phyloP scores from a whole-genome alignment of 2,797 vertebrate genomes.

The Dallia pectoralis region DNA sequence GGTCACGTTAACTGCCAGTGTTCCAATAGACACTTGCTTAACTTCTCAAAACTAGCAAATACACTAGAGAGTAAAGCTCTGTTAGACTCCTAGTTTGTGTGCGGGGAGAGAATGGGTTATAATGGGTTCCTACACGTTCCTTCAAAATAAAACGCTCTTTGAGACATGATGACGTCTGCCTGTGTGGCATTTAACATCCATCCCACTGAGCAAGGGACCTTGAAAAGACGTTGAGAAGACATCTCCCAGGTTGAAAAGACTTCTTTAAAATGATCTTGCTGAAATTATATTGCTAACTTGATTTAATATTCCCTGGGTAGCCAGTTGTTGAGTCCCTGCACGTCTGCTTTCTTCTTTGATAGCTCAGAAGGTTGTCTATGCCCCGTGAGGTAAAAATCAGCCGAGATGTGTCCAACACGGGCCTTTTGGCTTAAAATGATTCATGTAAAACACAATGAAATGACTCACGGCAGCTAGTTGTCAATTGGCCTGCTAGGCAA shows the following conservation, averaged over 20 bases:
- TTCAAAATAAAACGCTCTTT: not conserved
- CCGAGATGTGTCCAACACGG: not conserved
- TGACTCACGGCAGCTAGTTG: not conserved
- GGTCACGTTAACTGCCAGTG: constrained; percentile 37
- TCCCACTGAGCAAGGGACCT: not conserved
- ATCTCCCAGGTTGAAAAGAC: no score
- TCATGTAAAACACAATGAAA: no score
- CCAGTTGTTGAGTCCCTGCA: not conserved
- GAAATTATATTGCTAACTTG: no score
- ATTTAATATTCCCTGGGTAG: not conserved
- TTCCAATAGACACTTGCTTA: constrained; percentile 28
- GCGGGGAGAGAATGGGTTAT: not conserved
- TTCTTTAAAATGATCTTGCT: no score
- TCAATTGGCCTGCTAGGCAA: not conserved
- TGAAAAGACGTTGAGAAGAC: no score
- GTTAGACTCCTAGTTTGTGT: not conserved
- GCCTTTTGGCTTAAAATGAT: not conserved
- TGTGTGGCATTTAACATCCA: not conserved
- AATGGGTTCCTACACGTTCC: not conserved
- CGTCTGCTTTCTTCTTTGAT: not conserved
- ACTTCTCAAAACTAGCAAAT: not conserved
- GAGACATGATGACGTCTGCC: not conserved
- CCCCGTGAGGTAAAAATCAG: not conserved
- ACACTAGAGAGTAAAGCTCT: not conserved
- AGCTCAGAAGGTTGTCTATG: not conserved